Conservation (phyloP, 2,888 invertebrate genomes). For the Philereme vetulata region DNA sequence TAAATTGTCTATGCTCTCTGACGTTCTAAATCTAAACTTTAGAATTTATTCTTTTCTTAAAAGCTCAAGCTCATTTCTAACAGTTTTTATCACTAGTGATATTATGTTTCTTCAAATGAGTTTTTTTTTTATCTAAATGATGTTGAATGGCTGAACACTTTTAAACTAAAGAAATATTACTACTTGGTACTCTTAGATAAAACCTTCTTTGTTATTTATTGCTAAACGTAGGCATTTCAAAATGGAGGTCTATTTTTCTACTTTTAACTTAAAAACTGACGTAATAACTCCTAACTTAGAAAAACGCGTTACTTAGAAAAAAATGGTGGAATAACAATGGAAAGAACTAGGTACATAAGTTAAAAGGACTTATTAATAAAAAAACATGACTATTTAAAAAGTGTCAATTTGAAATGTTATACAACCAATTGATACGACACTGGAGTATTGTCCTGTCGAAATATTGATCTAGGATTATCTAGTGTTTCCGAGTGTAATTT, state of each 20-base stretch:
- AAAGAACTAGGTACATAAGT: too few species aligned
- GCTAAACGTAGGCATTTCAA: constrained; percentile 2
- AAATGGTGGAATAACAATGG: too few species aligned
- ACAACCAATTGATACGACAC: too few species aligned
- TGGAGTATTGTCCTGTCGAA: too few species aligned
- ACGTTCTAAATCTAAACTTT: constrained; percentile 5
- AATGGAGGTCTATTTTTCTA: not conserved
- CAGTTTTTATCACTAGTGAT: constrained; percentile 4
- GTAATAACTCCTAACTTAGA: not conserved
- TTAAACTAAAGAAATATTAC: constrained; percentile 12
- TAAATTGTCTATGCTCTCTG: not conserved
- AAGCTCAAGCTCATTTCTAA: constrained; percentile 9
- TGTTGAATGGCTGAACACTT: constrained; percentile 21
- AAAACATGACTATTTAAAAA: too few species aligned
- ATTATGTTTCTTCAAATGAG: constrained; percentile 10
- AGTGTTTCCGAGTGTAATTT: too few species aligned
- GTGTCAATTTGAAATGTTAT: too few species aligned
- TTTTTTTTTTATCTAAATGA: constrained; percentile 19
- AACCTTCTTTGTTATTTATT: constrained; percentile 14
- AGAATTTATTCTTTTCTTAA: constrained; percentile 17
- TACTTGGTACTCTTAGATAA: constrained; percentile 5
- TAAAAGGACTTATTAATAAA: too few species aligned
- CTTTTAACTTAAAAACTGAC: not conserved
- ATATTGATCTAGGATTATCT: too few species aligned
- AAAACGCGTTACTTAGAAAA: too few species aligned